Base-by-base conservation (phyloP, 2,888 invertebrate species). In the Drosophila diplacantha region DNA sequence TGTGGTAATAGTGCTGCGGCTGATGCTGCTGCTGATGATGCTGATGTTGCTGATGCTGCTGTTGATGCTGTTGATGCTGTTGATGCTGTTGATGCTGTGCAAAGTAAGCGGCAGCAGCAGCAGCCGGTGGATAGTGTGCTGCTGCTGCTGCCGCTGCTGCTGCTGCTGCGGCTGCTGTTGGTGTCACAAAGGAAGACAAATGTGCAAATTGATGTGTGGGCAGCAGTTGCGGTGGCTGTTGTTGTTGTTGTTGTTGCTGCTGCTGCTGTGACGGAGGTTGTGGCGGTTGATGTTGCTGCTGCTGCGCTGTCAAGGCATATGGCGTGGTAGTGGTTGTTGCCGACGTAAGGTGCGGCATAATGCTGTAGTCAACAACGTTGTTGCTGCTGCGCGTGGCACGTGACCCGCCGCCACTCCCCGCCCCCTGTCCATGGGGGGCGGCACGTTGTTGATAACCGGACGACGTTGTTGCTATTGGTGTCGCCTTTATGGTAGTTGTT, bases 1-100 rank as follows among this genome's bases (percentile, higher is more conserved):
- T 83, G 49, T 85, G 87, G 72, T 85, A 86, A 62, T 85, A 86
- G 73, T 86, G 83, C 51, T 81, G 86, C 35, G 75, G 77, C 53
- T 74, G 75, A 14, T 72, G 77, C n/a, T 72, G 76, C 18, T 62
- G 69, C 2, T 73, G 74, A 43, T 67, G 81, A 2, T 73, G 75
- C 6, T 67, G 82, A 2, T 79, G 84, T 3, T 80, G 79, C 11
- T 58, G 66, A 20, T 56, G 66, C 9, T 63, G 71, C 7, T 78
- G 82, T 20, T 83, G 84, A 31, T 73, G 75, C 6, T 67, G 82
- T 2, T 79, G 84, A 31, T 82, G 85, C 44, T 76, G 74, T 58
- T 83, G 84, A 31, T 73, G 75, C 6, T 67, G 82, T 2, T 79
- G 84, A 31, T 82, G 85, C 44, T 76, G 74, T 58, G 73, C 74